phyloP scores from a whole-genome alignment of 2,113 vertebrate species.

The Gobiocypris rarus region DNA sequence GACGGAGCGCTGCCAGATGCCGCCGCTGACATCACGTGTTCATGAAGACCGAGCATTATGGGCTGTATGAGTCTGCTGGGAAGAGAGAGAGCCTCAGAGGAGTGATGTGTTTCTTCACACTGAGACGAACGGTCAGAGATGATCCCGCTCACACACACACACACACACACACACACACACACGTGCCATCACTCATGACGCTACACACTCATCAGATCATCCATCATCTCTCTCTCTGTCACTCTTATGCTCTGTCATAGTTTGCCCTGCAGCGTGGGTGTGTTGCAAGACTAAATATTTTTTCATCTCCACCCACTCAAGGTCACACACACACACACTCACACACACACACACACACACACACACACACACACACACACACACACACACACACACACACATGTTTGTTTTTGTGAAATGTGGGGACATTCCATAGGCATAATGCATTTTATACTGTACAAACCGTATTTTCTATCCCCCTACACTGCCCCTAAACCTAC shows the following conservation, averaged over 20 bases:
- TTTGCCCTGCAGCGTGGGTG: not conserved
- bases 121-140: constrained; percentile 54
- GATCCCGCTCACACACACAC: constrained; percentile 60
- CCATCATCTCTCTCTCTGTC: not conserved
- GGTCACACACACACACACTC: not conserved
- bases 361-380: too few species aligned
- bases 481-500: not conserved
- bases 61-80: too few species aligned
- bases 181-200: not conserved
- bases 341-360: constrained; percentile 45
- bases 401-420: not conserved
- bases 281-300: not conserved
- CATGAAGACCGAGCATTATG: too few species aligned
- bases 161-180: too few species aligned
- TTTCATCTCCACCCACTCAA: not conserved
- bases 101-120: constrained; percentile 49
- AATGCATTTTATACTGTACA: too few species aligned
- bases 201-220: too few species aligned
- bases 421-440: too few species aligned
- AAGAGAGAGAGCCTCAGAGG: not conserved
- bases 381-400: constrained; percentile 24
- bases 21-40: not conserved
- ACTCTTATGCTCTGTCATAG: not conserved
- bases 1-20: not conserved
- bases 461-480: too few species aligned